Evolutionary conservation across 2,113 vertebrate genomes (phyloP).

Genomic region (Propithecus coquereli): DNA sequence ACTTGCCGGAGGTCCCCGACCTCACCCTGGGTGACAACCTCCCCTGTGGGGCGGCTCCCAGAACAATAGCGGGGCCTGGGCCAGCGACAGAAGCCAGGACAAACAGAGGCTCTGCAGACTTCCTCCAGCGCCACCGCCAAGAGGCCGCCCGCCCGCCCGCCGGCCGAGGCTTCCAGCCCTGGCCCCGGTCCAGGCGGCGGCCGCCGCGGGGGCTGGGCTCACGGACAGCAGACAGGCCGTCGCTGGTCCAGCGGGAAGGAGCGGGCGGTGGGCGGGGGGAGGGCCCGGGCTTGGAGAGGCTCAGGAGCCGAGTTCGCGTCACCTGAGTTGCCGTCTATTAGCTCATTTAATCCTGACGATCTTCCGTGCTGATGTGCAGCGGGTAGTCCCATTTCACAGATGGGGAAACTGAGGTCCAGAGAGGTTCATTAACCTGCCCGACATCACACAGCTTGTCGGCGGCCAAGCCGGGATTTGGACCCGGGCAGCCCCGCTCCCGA

Average conservation of each 20-base stretch:
- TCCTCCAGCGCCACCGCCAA: no score
- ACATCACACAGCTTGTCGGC: not conserved
- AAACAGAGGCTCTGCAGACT: not conserved
- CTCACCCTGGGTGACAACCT: not conserved
- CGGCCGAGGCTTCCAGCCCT: not conserved
- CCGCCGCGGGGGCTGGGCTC: not conserved
- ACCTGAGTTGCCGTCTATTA: not conserved
- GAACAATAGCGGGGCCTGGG: slow-evolving; percentile 52
- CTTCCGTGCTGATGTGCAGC: not conserved
- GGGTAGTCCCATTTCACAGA: no score
- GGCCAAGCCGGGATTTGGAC: not conserved
- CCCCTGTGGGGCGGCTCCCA: not conserved
- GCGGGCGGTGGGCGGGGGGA: not conserved
- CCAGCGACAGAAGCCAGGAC: slow-evolving; percentile 49
- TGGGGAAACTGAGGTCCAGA: not conserved
- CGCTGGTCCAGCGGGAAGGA: no score
- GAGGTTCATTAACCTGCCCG: not conserved
- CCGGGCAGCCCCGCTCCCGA: fast-evolving
- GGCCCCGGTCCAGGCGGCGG: not conserved
- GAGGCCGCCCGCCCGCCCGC: no score
- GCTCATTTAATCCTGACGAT: not conserved
- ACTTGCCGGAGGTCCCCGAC: not conserved
- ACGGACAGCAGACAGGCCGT: not conserved
- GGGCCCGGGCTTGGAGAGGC: not conserved
- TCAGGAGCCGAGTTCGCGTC: not conserved